A percentile compares a stretch with the other conserved stretches of the same genome.
Evolutionary conservation across 2,113 vertebrate species (phyloP).

Genomic region (Phylloscopus whistleri): DNA sequence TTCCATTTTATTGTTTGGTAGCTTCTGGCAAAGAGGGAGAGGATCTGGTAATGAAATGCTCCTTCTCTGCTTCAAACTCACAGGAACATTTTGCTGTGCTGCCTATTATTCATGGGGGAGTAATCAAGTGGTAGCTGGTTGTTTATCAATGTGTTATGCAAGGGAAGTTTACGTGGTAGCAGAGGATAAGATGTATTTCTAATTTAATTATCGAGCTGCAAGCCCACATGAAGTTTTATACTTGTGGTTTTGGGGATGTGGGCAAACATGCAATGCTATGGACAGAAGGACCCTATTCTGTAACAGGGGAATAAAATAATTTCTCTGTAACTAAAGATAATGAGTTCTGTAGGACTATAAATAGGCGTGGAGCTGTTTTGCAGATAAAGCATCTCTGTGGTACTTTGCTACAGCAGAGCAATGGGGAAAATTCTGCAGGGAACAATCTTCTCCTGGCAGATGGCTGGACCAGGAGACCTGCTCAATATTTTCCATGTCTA

Average conservation of each 20-base stretch:
- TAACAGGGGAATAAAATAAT: neutral
- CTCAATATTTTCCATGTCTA: slow-evolving; percentile 25
- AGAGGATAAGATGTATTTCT: neutral
- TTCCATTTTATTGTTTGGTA: slow-evolving; percentile 51
- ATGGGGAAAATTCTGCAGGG: slow-evolving; percentile 38
- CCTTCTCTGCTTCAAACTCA: neutral
- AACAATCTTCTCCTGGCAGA: slow-evolving; percentile 38
- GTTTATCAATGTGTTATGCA: neutral
- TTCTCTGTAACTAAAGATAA: slow-evolving; percentile 5
- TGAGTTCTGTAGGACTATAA: slow-evolving; percentile 18
- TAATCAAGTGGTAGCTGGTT: neutral
- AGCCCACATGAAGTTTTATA: neutral
- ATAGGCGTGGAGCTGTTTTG: neutral
- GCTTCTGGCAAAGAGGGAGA: slow-evolving; percentile 48
- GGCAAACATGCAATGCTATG: neutral
- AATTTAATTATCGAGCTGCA: neutral
- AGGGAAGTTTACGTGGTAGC: neutral
- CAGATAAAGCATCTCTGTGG: slow-evolving; percentile 21
- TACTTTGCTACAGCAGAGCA: neutral
- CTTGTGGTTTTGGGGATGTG: neutral
- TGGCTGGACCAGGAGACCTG: slow-evolving; percentile 24
- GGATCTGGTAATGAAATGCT: slow-evolving; percentile 40
- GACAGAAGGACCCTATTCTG: neutral
- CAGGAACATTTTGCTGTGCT: neutral
- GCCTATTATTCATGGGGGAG: neutral